Evolutionary conservation across 2,113 vertebrate genomes (phyloP).

Genomic region (Cephalopholis sonnerati): DNA sequence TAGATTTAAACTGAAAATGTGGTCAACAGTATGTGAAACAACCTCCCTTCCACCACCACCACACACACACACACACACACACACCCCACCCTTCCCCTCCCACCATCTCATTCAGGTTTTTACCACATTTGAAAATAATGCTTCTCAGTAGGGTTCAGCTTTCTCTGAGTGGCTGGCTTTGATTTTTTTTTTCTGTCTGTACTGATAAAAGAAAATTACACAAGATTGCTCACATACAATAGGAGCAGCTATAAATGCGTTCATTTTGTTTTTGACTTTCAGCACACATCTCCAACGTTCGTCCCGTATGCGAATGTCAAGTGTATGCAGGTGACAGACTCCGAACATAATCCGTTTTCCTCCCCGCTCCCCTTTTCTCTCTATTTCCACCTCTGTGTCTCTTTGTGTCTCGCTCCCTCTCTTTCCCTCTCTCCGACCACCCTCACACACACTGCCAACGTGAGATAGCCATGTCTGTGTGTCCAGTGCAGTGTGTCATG

Average conservation of each 20-base stretch:
- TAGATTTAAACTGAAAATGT: slow-evolving; percentile 37
- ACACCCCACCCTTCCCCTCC: neutral
- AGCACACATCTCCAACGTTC: slow-evolving; percentile 15
- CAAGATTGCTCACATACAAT: slow-evolving; percentile 53
- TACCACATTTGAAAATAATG: slow-evolving; percentile 53
- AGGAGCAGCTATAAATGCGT: slow-evolving; percentile 28
- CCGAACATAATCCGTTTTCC: slow-evolving; percentile 40
- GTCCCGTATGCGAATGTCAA: slow-evolving; percentile 48
- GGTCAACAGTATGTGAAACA: slow-evolving; percentile 40
- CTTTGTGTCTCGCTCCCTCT: slow-evolving; percentile 71
- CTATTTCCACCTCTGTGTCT: slow-evolving; percentile 53
- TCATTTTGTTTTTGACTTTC: slow-evolving; percentile 50
- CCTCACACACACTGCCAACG: slow-evolving; percentile 66
- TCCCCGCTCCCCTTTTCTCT: slow-evolving; percentile 21
- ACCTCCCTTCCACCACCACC: neutral
- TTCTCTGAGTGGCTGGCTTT: slow-evolving; percentile 54
- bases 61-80: neutral
- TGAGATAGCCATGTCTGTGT: slow-evolving; percentile 73
- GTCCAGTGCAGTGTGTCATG: slow-evolving; percentile 71
- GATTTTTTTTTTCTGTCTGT: slow-evolving; percentile 18
- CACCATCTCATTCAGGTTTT: slow-evolving; percentile 53
- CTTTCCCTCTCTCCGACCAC: slow-evolving; percentile 53
- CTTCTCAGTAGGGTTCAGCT: slow-evolving; percentile 45
- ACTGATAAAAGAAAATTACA: slow-evolving; percentile 64
- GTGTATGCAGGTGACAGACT: slow-evolving; percentile 66